Evolutionary conservation across 37 sponge, comb jelly and placozoan species (phyloP).

Genomic region (Haliclona indistincta): DNA sequence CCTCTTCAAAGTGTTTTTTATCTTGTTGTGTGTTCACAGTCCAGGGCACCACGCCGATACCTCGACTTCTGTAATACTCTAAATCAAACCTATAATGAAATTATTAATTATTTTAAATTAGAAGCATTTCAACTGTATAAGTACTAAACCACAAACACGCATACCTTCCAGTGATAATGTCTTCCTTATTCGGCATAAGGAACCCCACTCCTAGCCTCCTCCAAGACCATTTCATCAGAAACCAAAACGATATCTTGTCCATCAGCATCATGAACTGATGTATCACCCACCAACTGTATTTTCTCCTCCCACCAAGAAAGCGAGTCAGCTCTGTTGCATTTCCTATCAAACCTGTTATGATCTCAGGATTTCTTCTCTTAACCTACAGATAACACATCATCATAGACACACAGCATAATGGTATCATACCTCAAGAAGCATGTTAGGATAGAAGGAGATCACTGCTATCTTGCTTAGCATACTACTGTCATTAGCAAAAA

Average conservation of each 20-base stretch:
- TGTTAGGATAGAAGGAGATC: slow-evolving; percentile 48
- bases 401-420: no score
- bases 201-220: background rate
- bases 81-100: background rate
- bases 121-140: no score
- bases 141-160: no score
- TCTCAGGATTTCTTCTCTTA: no score
- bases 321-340: no score
- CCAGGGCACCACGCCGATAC: background rate
- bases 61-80: background rate
- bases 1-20: background rate
- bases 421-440: slow-evolving; percentile 55
- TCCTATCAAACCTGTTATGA: no score
- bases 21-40: background rate
- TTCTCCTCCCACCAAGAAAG: no score
- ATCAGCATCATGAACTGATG: no score
- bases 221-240: background rate
- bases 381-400: no score
- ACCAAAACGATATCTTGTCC: background rate
- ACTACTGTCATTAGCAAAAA: slow-evolving; percentile 31
- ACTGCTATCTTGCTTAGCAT: slow-evolving; percentile 26
- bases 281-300: no score
- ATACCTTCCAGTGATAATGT: slow-evolving; percentile 6
- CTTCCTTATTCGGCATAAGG: slow-evolving; percentile 19
- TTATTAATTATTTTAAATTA: background rate